Conservation (phyloP, 92 coral and sea anemone species). For the Actinernus sp. region DNA sequence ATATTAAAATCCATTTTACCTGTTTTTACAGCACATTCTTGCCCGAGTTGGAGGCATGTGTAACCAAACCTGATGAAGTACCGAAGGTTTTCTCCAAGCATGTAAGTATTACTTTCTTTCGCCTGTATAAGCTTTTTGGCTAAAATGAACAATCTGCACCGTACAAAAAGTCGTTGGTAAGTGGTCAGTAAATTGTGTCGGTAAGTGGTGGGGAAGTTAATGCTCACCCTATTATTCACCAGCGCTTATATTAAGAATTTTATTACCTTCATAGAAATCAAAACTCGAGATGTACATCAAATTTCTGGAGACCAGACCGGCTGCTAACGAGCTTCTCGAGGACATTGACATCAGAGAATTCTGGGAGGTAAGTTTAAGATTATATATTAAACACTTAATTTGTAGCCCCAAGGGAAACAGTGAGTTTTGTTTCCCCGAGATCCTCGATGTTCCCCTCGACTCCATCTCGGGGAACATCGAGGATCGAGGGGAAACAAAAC, state of each 20-base stretch:
- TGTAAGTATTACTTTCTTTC: no score
- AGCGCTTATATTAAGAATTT: neutral
- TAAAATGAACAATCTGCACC: no score
- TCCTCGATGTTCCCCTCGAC: no score
- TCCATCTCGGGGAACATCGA: no score
- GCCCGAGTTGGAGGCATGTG: conserved; percentile 92
- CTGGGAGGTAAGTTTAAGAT: conserved; percentile 94
- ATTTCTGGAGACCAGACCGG: conserved; percentile 85
- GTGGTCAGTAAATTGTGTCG: neutral
- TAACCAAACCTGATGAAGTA: conserved; percentile 82
- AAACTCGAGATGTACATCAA: conserved; percentile 80
- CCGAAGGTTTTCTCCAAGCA: conserved; percentile 76
- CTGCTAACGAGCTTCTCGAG: conserved; percentile 71
- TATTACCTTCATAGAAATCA: conserved; percentile 59
- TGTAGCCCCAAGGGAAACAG: no score
- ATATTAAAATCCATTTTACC: no score
- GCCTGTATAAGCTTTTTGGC: neutral
- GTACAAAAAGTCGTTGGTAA: no score
- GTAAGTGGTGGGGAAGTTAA: no score
- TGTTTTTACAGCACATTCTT: conserved; percentile 60
- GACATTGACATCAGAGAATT: conserved; percentile 71
- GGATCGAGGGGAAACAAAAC: no score
- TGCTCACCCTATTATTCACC: neutral
- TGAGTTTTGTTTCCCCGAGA: no score
- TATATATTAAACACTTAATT: no score